Percentiles rank a stretch among this genome's conserved stretches.
phyloP scores from a whole-genome alignment of 2,797 vertebrate genomes.

The Chaetophractus vellerosus region DNA sequence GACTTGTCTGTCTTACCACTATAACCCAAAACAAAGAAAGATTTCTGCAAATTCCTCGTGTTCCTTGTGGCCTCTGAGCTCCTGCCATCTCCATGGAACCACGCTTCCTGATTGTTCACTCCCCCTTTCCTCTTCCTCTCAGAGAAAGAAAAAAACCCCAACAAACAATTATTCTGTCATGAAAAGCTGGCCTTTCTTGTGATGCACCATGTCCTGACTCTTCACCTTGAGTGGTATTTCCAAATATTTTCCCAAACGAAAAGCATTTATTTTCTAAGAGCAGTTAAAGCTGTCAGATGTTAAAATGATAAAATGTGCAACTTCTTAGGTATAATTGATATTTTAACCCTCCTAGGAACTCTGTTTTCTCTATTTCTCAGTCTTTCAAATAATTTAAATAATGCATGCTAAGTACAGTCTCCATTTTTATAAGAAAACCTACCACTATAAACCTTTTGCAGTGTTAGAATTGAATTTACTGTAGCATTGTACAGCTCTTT shows the following conservation, averaged over 20 bases:
- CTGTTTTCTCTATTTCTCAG: conserved; percentile 50
- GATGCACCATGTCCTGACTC: not conserved
- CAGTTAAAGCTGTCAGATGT: not conserved
- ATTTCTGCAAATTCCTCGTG: conserved; percentile 5
- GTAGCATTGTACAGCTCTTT: conserved; percentile 8
- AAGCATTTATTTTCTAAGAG: not conserved
- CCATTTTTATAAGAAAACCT: conserved; percentile 46
- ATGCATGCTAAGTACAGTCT: not conserved
- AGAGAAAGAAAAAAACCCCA: not conserved
- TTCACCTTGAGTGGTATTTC: not conserved
- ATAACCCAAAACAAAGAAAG: not conserved
- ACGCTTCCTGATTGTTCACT: not conserved
- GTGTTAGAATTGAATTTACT: not conserved
- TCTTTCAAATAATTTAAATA: conserved; percentile 18
- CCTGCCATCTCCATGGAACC: not conserved
- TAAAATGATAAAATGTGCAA: conserved; percentile 38
- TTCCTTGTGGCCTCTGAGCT: not conserved
- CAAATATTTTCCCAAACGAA: not conserved
- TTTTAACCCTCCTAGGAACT: not conserved
- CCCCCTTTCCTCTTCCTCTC: not conserved
- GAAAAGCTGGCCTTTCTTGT: not conserved
- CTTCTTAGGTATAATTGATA: conserved; percentile 13
- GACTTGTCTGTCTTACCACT: too few species aligned
- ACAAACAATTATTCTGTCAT: not conserved
- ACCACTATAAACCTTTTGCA: conserved; percentile 42